Evolutionary conservation across 2,888 invertebrate genomes (phyloP).

Genomic region (Dasypolia templi): DNA sequence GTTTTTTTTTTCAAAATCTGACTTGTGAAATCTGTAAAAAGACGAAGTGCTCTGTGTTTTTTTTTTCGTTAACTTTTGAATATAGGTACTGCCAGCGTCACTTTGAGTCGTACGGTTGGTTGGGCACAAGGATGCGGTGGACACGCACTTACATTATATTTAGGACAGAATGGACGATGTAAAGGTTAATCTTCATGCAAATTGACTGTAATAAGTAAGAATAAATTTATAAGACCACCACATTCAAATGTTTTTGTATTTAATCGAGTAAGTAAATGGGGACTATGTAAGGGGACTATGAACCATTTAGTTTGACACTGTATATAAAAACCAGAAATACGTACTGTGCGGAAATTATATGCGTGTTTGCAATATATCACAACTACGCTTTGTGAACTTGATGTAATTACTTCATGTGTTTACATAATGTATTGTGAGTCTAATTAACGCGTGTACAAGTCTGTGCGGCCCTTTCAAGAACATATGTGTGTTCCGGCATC

Average conservation of each 20-base stretch:
- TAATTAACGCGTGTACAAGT: conserved; percentile 55
- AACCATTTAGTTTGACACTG: background rate
- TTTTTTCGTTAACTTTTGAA: conserved; percentile 7
- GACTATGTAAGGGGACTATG: background rate
- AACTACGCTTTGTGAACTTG: conserved; percentile 43
- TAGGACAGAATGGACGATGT: background rate
- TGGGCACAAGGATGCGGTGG: conserved; percentile 6
- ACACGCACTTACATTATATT: background rate
- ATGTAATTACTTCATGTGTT: conserved; percentile 59
- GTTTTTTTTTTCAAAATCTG: background rate
- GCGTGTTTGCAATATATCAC: conserved; percentile 46
- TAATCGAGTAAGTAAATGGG: background rate
- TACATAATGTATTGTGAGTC: conserved; percentile 54
- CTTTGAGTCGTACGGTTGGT: background rate
- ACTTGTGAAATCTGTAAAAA: conserved; percentile 16
- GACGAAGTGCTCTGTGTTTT: background rate
- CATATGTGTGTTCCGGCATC: conserved; percentile 61
- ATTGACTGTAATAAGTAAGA: background rate
- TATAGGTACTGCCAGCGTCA: background rate
- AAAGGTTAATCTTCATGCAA: background rate
- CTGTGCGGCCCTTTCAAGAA: conserved; percentile 64
- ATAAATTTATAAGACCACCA: background rate
- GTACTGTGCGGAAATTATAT: conserved; percentile 51
- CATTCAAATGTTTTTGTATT: background rate
- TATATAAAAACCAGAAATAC: conserved; percentile 34